Evolutionary conservation across 2,888 invertebrate genomes (phyloP).

Genomic region (Yponomeuta cagnagella): DNA sequence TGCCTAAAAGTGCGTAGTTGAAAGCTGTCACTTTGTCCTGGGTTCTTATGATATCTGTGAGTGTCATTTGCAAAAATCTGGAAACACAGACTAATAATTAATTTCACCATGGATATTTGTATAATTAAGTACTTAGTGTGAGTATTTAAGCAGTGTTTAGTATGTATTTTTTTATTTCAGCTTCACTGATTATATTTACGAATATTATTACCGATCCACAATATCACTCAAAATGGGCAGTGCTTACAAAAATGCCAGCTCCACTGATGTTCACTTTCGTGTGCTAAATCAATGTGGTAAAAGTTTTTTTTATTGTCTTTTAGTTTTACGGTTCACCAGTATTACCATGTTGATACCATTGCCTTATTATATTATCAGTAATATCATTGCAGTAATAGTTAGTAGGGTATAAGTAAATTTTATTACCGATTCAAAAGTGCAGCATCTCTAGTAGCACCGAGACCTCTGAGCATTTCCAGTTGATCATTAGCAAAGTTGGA

Average conservation of each 20-base stretch:
- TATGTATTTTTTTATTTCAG: no score
- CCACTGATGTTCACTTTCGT: no score
- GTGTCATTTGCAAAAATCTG: constrained; percentile 54
- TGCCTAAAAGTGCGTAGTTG: constrained; percentile 59
- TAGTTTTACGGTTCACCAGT: no score
- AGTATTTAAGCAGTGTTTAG: neutral
- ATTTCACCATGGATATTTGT: neutral
- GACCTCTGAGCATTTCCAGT: constrained; percentile 61
- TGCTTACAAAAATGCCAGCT: no score
- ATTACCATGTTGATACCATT: no score
- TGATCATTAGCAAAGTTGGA: constrained; percentile 67
- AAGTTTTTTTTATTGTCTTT: no score
- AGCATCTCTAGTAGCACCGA: constrained; percentile 58
- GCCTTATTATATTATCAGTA: no score
- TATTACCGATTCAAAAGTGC: constrained; percentile 45
- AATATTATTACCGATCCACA: no score
- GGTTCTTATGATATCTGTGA: constrained; percentile 47
- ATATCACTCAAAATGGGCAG: no score
- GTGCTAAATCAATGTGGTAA: no score
- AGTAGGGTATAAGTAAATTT: constrained; percentile 7
- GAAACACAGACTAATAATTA: constrained; percentile 21
- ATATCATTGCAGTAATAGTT: no score
- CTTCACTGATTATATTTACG: no score
- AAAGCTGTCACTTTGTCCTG: constrained; percentile 62
- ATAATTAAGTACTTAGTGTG: neutral